Evolutionary conservation across 2,888 invertebrate species (phyloP).

Genomic region (Nephrotoma guestfalica): DNA sequence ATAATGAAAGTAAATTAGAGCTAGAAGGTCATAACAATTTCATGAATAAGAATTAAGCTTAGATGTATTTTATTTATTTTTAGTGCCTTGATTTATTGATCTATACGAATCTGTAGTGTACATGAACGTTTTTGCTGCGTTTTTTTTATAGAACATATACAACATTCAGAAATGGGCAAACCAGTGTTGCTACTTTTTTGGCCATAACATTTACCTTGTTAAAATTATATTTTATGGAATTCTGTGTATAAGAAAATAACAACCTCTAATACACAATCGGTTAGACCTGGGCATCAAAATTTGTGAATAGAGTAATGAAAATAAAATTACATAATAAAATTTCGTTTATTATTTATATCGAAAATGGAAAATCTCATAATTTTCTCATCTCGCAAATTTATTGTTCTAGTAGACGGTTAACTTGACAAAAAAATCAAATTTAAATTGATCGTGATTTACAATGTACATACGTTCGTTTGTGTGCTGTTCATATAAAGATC

Average conservation of each 20-base stretch:
- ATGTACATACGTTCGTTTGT: too few relatives aligned
- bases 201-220: background rate
- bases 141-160: background rate
- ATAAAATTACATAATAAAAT: background rate
- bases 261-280: background rate
- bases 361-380: background rate
- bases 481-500: background rate
- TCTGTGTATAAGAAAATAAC: background rate
- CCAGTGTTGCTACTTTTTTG: background rate
- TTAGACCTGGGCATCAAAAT: background rate
- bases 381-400: background rate
- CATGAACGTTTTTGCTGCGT: background rate
- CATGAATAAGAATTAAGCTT: background rate
- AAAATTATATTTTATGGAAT: background rate
- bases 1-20: background rate
- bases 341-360: background rate
- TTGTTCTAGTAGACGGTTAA: background rate
- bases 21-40: background rate
- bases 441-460: background rate
- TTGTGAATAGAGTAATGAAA: background rate
- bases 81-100: background rate
- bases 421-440: background rate
- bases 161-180: too few relatives aligned
- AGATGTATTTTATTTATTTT: background rate
- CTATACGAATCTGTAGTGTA: background rate